phyloP scores from a whole-genome alignment of 2,888 invertebrate species.

The Drosophila monieri region DNA sequence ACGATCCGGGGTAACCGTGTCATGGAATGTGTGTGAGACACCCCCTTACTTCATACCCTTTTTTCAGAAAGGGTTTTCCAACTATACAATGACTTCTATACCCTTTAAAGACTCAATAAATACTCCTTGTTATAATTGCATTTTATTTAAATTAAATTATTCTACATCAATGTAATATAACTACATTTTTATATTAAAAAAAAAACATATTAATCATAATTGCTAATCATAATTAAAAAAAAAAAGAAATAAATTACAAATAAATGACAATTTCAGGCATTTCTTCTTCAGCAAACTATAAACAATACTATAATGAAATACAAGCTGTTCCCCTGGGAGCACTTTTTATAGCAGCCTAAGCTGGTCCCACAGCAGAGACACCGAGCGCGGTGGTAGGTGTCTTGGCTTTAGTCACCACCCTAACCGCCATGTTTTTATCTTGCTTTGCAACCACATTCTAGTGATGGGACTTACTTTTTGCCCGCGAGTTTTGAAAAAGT shows the following conservation, averaged over 20 bases:
- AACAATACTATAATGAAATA: slow-evolving; percentile 67
- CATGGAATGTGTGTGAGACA: slow-evolving; percentile 41
- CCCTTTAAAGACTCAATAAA: not conserved
- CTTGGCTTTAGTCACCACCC: not conserved
- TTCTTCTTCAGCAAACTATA: slow-evolving; percentile 21
- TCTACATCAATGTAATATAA: slow-evolving; percentile 16
- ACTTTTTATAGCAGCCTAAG: not conserved
- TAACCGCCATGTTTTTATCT: not conserved
- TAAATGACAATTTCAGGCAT: slow-evolving; percentile 27
- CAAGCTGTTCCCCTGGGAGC: slow-evolving; percentile 40
- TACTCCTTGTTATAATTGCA: not conserved
- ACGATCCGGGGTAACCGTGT: slow-evolving; percentile 45
- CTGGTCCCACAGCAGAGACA: slow-evolving; percentile 1
- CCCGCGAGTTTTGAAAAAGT: not conserved
- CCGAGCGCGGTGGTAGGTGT: not conserved
- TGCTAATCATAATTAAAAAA: slow-evolving; percentile 4
- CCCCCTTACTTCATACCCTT: not conserved
- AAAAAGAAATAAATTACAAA: slow-evolving; percentile 29
- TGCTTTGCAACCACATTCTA: not conserved
- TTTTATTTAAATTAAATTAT: slow-evolving; percentile 13
- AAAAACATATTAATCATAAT: slow-evolving; percentile 6
- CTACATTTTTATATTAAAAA: slow-evolving; percentile 23
- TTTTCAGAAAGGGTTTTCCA: not conserved
- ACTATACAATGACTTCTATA: no score
- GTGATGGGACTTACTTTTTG: not conserved